Evolutionary conservation across 1,140 invertebrate genomes (phyloP).

Genomic region (Stegodyphus mimosarum): DNA sequence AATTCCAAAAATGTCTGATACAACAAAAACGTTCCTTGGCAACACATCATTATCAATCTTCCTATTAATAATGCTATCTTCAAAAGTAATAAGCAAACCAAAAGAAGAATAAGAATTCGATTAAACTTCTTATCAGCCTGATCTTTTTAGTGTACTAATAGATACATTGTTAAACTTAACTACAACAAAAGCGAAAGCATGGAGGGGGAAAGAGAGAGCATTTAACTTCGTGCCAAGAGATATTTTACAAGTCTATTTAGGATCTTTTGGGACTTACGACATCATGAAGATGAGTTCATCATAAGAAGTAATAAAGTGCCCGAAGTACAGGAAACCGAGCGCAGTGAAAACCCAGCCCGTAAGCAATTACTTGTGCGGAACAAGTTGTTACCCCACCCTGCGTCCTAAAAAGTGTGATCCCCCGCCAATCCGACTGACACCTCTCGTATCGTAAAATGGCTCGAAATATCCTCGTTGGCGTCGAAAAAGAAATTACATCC

Average conservation of each 20-base stretch:
- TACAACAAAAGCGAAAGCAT: no score
- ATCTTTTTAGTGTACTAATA: no score
- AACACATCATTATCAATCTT: no score
- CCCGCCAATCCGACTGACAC: constrained; percentile 19
- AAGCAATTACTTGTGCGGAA: constrained; percentile 40
- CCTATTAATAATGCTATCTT: no score
- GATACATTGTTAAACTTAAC: no score
- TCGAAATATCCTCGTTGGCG: no score
- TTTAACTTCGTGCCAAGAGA: constrained; percentile 30
- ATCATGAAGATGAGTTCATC: constrained; percentile 24
- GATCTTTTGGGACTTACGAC: constrained; percentile 1
- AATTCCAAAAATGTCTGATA: no score
- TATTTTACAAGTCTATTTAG: constrained; percentile 40
- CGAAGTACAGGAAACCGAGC: background rate
- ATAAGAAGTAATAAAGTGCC: background rate
- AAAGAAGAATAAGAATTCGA: no score
- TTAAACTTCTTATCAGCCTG: no score
- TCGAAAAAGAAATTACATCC: constrained; percentile 5
- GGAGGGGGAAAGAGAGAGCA: background rate
- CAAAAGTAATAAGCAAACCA: no score
- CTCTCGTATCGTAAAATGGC: constrained; percentile 25
- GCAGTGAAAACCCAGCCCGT: background rate
- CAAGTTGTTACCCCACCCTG: constrained; percentile 41
- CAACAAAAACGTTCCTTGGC: no score
- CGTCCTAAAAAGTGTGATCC: constrained; percentile 13